Percentiles rank a stretch among this genome's conserved stretches.
Conservation (phyloP, 2,113 vertebrate genomes). For the Eulemur macaco region DNA sequence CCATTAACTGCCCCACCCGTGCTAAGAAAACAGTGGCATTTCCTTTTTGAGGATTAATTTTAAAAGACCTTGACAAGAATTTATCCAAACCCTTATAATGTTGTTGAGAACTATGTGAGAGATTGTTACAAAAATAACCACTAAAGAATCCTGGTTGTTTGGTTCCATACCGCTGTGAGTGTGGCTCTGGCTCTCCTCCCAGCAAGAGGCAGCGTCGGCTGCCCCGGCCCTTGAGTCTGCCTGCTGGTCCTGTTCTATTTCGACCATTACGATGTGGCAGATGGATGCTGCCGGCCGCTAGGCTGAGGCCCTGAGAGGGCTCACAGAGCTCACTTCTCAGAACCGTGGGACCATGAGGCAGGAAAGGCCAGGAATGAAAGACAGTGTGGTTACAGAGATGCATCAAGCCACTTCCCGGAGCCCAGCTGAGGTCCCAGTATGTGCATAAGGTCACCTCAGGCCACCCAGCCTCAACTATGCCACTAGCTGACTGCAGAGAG, state of each 20-base stretch:
- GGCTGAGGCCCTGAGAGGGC: not conserved
- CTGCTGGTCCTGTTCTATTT: not conserved
- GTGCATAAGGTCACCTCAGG: not conserved
- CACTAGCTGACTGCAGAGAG: not conserved
- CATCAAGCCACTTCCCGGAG: not conserved
- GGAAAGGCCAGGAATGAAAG: not conserved
- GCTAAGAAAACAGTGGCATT: not conserved
- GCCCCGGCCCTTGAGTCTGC: not conserved
- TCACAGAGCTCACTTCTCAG: not conserved
- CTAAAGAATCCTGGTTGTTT: no score
- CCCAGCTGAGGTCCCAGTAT: not conserved
- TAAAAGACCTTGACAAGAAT: not conserved
- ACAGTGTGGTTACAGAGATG: not conserved
- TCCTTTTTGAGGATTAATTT: not conserved
- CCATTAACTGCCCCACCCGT: fast-evolving
- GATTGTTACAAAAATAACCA: not conserved
- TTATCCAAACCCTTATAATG: not conserved
- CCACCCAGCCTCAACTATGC: not conserved
- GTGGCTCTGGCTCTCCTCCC: not conserved
- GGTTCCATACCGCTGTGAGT: not conserved
- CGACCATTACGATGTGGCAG: fast-evolving
- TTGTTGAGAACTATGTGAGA: not conserved
- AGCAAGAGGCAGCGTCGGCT: not conserved
- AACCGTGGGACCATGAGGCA: not conserved
- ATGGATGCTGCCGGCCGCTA: not conserved